phyloP scores from a whole-genome alignment of 2,113 vertebrate genomes.

The Cyprinus carpio region DNA sequence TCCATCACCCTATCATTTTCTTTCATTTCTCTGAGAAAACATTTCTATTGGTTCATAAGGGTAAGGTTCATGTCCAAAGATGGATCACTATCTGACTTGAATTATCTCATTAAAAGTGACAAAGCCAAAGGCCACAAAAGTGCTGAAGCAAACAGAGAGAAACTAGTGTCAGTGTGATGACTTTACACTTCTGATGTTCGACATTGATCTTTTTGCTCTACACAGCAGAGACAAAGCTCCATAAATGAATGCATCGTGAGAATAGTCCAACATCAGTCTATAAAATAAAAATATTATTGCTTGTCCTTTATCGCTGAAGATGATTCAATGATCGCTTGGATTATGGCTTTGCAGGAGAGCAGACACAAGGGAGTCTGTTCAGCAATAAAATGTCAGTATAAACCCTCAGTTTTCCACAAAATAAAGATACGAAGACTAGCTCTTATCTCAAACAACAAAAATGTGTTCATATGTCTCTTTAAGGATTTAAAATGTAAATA shows the following conservation, averaged over 20 bases:
- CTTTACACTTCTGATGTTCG: conserved; percentile 37
- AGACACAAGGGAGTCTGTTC: conserved; percentile 45
- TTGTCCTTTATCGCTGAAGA: conserved; percentile 55
- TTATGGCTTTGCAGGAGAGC: conserved; percentile 52
- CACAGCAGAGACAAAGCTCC: conserved; percentile 43
- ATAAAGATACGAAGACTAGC: conserved; percentile 35
- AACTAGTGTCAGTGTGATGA: conserved; percentile 44
- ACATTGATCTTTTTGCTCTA: conserved; percentile 14
- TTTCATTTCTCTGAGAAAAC: conserved; percentile 7
- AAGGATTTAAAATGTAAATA: conserved; percentile 45
- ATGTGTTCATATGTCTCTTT: conserved; percentile 1
- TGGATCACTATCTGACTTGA: conserved; percentile 40
- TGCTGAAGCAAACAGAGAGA: conserved; percentile 23
- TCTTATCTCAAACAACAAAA: conserved; percentile 44
- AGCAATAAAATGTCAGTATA: conserved; percentile 61
- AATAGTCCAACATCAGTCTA: conserved; percentile 55
- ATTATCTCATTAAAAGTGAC: conserved; percentile 23
- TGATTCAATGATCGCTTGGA: conserved; percentile 58
- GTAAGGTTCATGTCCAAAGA: conserved; percentile 41
- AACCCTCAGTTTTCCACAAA: conserved; percentile 54
- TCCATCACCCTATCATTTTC: conserved; percentile 23
- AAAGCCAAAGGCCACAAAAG: conserved; percentile 19
- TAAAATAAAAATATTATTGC: conserved; percentile 62
- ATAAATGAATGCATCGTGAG: conserved; percentile 49
- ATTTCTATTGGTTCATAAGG: conserved; percentile 19